These are phyloP conservation scores for Choloepus didactylus DNA, from an alignment of 2,797 vertebrate genomes.

Conservation along the genomic window DNA sequence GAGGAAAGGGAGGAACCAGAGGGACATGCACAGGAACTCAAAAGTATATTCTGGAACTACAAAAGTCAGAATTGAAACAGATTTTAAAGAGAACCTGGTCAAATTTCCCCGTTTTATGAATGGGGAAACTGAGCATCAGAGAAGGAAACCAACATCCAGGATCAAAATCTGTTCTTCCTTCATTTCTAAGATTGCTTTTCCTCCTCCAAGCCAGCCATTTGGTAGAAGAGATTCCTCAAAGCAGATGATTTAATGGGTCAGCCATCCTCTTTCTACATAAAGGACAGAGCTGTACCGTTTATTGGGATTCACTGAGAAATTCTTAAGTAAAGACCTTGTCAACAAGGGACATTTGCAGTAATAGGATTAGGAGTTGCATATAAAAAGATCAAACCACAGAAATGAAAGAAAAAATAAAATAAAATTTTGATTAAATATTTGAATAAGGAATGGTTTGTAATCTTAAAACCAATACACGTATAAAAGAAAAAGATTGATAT, in stretches of 20 bases:
- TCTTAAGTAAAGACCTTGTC: slow-evolving; percentile 43
- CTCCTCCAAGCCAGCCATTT: background rate
- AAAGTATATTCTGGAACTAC: slow-evolving; percentile 35
- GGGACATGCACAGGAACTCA: background rate
- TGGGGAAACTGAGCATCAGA: background rate
- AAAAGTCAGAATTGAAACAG: background rate
- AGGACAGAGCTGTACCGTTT: background rate
- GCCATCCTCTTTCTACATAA: background rate
- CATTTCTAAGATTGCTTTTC: background rate
- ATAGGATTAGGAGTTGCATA: background rate
- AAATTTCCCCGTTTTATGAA: background rate
- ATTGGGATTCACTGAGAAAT: background rate
- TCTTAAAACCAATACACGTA: slow-evolving; percentile 60
- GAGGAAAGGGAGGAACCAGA: slow-evolving; percentile 28
- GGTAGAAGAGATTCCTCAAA: slow-evolving; percentile 52
- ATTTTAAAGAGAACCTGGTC: background rate
- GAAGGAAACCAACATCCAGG: background rate
- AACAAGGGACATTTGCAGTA: background rate
- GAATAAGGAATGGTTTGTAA: slow-evolving; percentile 66
- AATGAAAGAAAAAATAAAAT: slow-evolving; percentile 65
- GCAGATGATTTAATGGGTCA: slow-evolving; percentile 19
- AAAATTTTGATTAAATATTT: slow-evolving; percentile 67
- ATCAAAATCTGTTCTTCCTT: background rate
- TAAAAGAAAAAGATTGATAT: slow-evolving; percentile 41
- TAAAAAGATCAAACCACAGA: slow-evolving; percentile 41